Evolutionary conservation across 2,797 vertebrate species (phyloP).

Genomic region (Poeciliopsis infans): DNA sequence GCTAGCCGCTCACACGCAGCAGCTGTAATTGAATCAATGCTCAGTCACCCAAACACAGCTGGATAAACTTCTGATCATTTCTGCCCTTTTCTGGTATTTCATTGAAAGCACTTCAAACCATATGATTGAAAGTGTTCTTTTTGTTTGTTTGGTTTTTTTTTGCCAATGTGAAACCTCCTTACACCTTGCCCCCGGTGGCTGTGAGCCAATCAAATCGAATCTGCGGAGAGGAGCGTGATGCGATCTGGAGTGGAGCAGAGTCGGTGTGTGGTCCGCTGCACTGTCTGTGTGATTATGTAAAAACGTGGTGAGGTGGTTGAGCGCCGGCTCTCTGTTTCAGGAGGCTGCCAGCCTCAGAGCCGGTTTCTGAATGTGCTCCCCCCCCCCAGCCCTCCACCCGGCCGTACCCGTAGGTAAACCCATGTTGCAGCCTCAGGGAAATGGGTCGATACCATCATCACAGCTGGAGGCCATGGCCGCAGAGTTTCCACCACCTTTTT

Average conservation of each 20-base stretch:
- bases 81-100: not conserved
- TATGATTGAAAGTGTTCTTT: not conserved
- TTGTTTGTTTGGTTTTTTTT: no score
- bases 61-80: not conserved
- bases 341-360: constrained; percentile 65
- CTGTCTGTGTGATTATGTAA: constrained; percentile 75
- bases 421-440: constrained; percentile 67
- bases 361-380: constrained; percentile 59
- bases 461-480: constrained; percentile 72
- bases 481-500: constrained; percentile 58
- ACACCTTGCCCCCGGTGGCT: not conserved
- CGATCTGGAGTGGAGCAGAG: constrained; percentile 62
- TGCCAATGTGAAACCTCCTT: not conserved
- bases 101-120: not conserved
- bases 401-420: constrained; percentile 71
- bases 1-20: not conserved
- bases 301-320: constrained; percentile 67
- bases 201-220: constrained; percentile 45
- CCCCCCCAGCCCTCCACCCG: constrained; percentile 39
- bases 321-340: constrained; percentile 62
- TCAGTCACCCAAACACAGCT: not conserved
- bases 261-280: constrained; percentile 66
- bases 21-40: not conserved
- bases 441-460: constrained; percentile 80
- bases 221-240: constrained; percentile 54